Evolutionary conservation across 2,797 vertebrate genomes (phyloP).

Genomic region (Anableps anableps): DNA sequence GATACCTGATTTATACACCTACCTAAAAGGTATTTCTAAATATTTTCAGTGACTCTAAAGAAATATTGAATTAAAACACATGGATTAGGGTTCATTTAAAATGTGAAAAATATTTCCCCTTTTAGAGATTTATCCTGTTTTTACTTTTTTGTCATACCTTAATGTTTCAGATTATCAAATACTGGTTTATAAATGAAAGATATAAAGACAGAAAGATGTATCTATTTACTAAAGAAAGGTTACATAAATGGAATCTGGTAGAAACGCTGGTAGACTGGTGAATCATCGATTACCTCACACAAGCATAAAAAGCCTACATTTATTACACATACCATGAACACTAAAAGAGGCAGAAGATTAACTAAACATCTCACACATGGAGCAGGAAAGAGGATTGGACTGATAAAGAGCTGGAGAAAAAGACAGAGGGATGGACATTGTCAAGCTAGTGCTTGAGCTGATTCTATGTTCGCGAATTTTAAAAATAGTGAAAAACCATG

Average conservation of each 20-base stretch:
- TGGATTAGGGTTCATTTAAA: neutral
- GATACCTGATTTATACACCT: neutral
- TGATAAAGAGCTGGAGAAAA: no score
- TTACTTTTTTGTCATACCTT: neutral
- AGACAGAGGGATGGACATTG: neutral
- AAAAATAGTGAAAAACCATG: neutral
- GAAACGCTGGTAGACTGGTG: no score
- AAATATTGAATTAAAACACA: neutral
- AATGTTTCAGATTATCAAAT: neutral
- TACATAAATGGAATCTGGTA: no score
- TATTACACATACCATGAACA: no score
- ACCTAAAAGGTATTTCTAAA: neutral
- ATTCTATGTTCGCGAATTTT: neutral
- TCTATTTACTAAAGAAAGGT: no score
- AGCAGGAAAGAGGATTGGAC: neutral
- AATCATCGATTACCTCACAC: no score
- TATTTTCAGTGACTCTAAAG: neutral
- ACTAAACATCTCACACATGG: no score
- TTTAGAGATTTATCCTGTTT: neutral
- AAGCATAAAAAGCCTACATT: no score
- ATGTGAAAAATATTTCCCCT: neutral
- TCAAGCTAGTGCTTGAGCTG: neutral
- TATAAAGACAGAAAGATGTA: neutral
- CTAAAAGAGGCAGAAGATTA: no score
- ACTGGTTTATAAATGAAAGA: neutral